A percentile compares a stretch with the other conserved stretches of the same genome.
These are phyloP conservation scores for Ophion costatus DNA, from an alignment of 2,888 invertebrate species.

Conservation along the genomic window DNA sequence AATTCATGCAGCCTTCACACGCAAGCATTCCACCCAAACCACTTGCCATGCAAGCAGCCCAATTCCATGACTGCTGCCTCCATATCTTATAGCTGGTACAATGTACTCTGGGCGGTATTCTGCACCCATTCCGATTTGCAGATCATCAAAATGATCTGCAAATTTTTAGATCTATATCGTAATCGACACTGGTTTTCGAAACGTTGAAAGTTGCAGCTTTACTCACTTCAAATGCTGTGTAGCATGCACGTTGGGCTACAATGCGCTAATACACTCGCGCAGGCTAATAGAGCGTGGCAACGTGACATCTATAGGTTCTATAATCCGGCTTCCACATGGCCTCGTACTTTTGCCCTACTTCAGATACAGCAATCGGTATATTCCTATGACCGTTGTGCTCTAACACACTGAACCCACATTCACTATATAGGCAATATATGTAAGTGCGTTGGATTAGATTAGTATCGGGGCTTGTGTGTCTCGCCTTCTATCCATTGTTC, in stretches of 20 bases:
- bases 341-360: constrained; percentile 23
- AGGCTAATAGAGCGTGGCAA: constrained; percentile 55
- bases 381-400: constrained; percentile 10
- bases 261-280: neutral
- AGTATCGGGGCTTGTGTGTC: constrained; percentile 52
- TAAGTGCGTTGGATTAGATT: constrained; percentile 54
- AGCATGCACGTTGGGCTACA: neutral
- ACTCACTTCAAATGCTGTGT: neutral
- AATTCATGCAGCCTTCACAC: no score
- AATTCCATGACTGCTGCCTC: no score
- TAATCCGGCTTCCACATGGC: constrained; percentile 62
- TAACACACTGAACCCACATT: neutral
- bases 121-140: no score
- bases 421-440: constrained; percentile 2
- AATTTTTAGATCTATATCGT: no score
- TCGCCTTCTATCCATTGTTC: constrained; percentile 37
- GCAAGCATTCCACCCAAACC: no score
- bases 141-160: no score
- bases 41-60: no score
- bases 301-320: constrained; percentile 20
- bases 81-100: no score
- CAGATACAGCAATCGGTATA: neutral
- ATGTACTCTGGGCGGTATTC: no score
- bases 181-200: no score
- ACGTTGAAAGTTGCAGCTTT: neutral